phyloP scores from a whole-genome alignment of 2,888 invertebrate species.

The Ectemnius lituratus region DNA sequence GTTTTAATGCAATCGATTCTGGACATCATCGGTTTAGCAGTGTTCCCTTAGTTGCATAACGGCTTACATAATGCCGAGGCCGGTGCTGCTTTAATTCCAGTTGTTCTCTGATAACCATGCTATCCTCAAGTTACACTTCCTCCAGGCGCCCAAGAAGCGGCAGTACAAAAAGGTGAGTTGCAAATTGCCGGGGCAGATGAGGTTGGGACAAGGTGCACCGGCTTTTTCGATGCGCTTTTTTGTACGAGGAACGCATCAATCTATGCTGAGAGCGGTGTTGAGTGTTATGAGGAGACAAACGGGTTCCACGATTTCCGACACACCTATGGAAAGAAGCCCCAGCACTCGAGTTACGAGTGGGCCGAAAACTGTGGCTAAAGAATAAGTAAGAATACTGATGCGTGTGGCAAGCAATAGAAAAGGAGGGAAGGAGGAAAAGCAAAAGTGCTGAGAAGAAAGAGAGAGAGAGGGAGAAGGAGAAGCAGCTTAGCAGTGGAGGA shows the following conservation, averaged over 20 bases:
- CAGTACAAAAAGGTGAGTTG: neutral
- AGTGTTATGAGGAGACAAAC: no score
- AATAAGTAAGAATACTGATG: neutral
- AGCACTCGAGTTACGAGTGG: neutral
- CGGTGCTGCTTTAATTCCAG: slow-evolving; percentile 50
- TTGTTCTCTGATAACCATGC: slow-evolving; percentile 12
- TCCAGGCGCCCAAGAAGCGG: neutral
- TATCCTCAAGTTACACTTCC: slow-evolving; percentile 1
- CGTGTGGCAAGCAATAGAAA: slow-evolving; percentile 17
- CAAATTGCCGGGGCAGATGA: neutral
- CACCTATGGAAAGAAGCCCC: neutral
- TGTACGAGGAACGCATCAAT: neutral
- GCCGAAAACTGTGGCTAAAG: neutral
- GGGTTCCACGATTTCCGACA: neutral
- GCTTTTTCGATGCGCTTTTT: slow-evolving; percentile 1
- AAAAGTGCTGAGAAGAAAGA: slow-evolving; percentile 32
- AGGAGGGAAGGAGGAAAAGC: slow-evolving; percentile 23
- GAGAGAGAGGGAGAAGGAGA: slow-evolving; percentile 29
- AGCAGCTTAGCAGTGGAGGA: slow-evolving; percentile 14
- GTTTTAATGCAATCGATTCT: slow-evolving; percentile 10
- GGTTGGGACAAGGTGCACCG: neutral
- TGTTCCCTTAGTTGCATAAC: slow-evolving; percentile 1
- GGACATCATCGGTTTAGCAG: slow-evolving; percentile 11
- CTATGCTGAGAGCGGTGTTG: neutral
- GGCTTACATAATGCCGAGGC: slow-evolving; percentile 60